phyloP scores from a whole-genome alignment of 2,797 vertebrate genomes.

The Borostomias antarcticus region DNA sequence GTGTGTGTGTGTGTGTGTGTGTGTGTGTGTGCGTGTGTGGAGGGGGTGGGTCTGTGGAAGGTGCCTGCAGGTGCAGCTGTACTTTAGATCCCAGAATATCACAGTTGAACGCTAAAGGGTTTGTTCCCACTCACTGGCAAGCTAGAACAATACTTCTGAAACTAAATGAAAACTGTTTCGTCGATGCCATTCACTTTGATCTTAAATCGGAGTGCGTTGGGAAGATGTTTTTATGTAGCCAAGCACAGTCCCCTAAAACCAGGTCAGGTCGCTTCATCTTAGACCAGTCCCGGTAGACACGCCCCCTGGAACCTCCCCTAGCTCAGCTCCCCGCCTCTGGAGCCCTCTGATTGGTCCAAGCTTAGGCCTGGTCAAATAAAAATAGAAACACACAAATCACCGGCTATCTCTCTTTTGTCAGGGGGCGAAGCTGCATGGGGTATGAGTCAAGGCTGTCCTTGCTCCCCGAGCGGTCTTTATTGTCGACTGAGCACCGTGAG shows the following conservation, averaged over 20 bases:
- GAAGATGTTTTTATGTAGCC: slow-evolving; percentile 39
- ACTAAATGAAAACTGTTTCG: not conserved
- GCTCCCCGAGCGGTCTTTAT: not conserved
- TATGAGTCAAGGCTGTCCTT: not conserved
- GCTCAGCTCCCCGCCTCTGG: slow-evolving; percentile 43
- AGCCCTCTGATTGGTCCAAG: slow-evolving; percentile 47
- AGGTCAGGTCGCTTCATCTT: slow-evolving; percentile 47
- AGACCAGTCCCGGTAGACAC: slow-evolving; percentile 24
- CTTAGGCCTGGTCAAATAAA: slow-evolving; percentile 50
- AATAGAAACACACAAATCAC: slow-evolving; percentile 73
- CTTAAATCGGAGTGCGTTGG: not conserved
- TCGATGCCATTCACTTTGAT: no score
- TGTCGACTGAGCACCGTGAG: not conserved
- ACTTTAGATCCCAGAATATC: not conserved
- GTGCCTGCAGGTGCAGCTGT: not conserved
- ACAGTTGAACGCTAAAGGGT: not conserved
- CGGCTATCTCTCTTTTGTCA: slow-evolving; percentile 53
- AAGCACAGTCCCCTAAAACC: slow-evolving; percentile 40
- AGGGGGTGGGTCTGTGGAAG: no score
- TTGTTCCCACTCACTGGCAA: not conserved
- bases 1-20: not conserved
- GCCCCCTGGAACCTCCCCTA: slow-evolving; percentile 2
- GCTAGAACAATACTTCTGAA: not conserved
- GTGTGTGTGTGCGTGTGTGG: no score
- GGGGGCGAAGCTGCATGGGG: not conserved